Base-by-base conservation (phyloP, 2,888 invertebrate species). In the Lagria hirta region DNA sequence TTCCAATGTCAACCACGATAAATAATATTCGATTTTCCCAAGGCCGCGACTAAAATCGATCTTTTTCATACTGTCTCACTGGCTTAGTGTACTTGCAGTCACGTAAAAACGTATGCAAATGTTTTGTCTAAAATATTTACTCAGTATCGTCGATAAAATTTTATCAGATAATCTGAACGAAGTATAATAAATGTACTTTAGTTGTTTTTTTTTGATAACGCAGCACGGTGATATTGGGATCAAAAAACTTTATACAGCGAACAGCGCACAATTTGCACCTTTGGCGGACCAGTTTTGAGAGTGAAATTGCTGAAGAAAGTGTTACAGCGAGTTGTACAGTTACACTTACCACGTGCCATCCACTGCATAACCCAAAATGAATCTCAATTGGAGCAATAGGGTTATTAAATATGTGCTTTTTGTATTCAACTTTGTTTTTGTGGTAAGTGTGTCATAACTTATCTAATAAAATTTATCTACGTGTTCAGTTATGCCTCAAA, bases 341-440 rank as follows among this genome's bases (percentile, higher is more conserved):
- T 24, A 24, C 20, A 38, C 24, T 43, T 37, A 16, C 4, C n/a
- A 20, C 8, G 33, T 18, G 29, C 23, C 42, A 43, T 35, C n/a
- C n/a, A n/a, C 29, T 43, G 42, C 18, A 27, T 11, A 33, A 41
- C 41, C 24, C 36, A 64, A 58, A 43, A 66, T 66, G 65, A 56
- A 60, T 49, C 49, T 67, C 43, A 59, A 60, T 42, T 65, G 64
- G 56, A 65, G 64, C 49, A 56, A 62, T 21, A 48, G 50, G 54
- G 87, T 88, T 73, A 83, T 91, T 58, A 92, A 92, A 73, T 91
- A 88, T 70, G 77, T 92, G 45, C 80, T 92, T 43, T 90, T 91
- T 71, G 76, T 85, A 52, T 89, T 91, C 76, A 93, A 92, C 73
- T 79, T 90, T 54, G 71, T 89, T 54, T 86, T 90, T 74, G 89